Evolutionary conservation across 1,140 invertebrate species (phyloP).

Genomic region (Nixonia krombeini): DNA sequence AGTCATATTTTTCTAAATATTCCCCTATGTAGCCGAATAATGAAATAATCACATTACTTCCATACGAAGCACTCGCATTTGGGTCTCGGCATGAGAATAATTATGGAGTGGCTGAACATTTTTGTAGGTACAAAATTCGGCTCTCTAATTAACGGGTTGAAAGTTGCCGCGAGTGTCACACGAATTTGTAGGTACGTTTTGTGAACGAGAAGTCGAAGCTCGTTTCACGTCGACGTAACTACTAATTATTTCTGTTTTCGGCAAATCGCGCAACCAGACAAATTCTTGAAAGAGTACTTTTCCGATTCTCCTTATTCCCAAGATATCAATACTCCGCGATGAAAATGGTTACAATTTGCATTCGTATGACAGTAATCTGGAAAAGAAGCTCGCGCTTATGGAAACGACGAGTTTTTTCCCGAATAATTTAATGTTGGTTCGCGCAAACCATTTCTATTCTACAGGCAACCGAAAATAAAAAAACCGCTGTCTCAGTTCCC

Average conservation of each 20-base stretch:
- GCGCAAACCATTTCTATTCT: neutral
- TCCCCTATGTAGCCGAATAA: no score
- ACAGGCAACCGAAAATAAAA: neutral
- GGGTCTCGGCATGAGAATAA: conserved; percentile 14
- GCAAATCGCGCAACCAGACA: neutral
- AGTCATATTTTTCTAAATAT: no score
- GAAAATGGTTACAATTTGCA: no score
- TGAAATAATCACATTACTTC: conserved; percentile 1
- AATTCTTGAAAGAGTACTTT: no score
- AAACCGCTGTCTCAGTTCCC: neutral
- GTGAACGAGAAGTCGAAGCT: conserved; percentile 4
- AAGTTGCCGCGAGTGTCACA: conserved; percentile 29
- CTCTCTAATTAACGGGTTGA: conserved; percentile 26
- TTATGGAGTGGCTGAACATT: no score
- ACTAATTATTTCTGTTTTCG: conserved; percentile 18
- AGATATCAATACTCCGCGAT: no score
- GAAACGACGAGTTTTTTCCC: no score
- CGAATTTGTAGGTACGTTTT: conserved; percentile 10
- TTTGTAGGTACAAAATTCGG: conserved; percentile 29
- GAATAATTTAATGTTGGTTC: conserved; percentile 6
- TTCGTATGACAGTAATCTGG: no score
- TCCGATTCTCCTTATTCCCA: no score
- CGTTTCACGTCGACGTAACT: conserved; percentile 3
- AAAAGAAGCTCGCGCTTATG: neutral
- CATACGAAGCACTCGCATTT: conserved; percentile 11